Evolutionary conservation across 2,888 invertebrate species (phyloP).

Genomic region (Suillia variegata): DNA sequence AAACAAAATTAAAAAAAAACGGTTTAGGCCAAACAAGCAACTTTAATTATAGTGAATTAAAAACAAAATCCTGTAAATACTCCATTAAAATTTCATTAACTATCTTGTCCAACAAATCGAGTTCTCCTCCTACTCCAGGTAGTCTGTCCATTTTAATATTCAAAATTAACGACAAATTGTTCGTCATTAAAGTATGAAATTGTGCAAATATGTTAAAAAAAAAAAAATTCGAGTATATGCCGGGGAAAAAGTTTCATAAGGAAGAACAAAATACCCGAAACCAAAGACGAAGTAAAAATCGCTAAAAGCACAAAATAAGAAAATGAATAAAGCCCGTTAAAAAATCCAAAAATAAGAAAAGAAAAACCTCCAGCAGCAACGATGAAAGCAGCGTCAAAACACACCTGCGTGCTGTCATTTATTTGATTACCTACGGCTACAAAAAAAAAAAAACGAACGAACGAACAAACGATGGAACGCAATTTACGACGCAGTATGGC

Average conservation of each 20-base stretch:
- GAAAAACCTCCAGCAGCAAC: background rate
- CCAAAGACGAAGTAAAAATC: constrained; percentile 8
- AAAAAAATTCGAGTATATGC: too few relatives aligned
- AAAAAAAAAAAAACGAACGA: too few relatives aligned
- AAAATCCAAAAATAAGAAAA: constrained; percentile 9
- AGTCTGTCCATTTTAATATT: too few relatives aligned
- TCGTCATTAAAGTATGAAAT: constrained; percentile 43
- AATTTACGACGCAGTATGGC: background rate
- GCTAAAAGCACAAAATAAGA: background rate
- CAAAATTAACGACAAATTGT: constrained; percentile 52
- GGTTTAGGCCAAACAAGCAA: too few relatives aligned
- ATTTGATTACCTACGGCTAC: constrained; percentile 41
- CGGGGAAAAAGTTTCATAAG: background rate
- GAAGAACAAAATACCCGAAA: background rate
- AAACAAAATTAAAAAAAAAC: too few relatives aligned
- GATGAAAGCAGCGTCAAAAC: background rate
- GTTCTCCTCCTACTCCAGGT: too few relatives aligned
- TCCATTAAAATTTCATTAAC: too few relatives aligned
- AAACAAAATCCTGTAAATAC: too few relatives aligned
- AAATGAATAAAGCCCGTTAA: background rate
- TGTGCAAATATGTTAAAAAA: constrained; percentile 19
- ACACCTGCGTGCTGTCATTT: constrained; percentile 46
- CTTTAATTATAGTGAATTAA: too few relatives aligned
- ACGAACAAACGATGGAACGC: background rate
- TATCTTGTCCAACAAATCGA: too few relatives aligned